Evolutionary conservation across 2,797 vertebrate species (phyloP).

Genomic region (Crocodylus rhombifer): DNA sequence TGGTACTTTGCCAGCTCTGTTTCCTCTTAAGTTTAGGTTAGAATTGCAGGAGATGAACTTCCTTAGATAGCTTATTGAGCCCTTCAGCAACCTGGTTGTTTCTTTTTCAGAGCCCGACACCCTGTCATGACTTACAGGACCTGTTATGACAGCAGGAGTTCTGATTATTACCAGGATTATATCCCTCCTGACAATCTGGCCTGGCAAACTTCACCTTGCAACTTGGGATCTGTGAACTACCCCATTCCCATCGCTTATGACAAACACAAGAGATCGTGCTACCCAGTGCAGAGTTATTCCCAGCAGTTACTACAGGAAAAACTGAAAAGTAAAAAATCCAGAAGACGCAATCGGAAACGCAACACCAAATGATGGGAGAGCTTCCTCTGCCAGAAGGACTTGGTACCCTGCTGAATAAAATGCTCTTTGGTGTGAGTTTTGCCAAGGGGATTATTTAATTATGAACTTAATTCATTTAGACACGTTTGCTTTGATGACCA

Average conservation of each 20-base stretch:
- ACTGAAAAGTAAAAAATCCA: fast-evolving
- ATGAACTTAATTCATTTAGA: neutral
- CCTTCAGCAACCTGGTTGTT: fast-evolving
- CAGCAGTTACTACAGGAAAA: fast-evolving
- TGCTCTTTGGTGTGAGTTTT: fast-evolving
- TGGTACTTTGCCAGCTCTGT: fast-evolving
- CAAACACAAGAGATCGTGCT: fast-evolving
- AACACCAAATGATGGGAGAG: neutral
- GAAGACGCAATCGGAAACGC: neutral
- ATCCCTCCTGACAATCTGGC: fast-evolving
- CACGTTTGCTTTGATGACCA: neutral
- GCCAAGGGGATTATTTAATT: fast-evolving
- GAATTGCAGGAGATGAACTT: fast-evolving
- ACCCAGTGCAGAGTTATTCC: fast-evolving
- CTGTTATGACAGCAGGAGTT: fast-evolving
- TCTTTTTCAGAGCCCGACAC: neutral
- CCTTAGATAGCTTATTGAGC: neutral
- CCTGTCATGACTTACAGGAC: fast-evolving
- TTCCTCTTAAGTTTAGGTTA: neutral
- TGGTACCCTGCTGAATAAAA: neutral
- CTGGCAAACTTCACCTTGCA: fast-evolving
- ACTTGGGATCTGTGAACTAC: neutral
- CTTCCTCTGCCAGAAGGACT: neutral
- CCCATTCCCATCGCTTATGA: fast-evolving
- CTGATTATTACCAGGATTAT: neutral